phyloP scores from a whole-genome alignment of 2,797 vertebrate species.

The Anas capensis region DNA sequence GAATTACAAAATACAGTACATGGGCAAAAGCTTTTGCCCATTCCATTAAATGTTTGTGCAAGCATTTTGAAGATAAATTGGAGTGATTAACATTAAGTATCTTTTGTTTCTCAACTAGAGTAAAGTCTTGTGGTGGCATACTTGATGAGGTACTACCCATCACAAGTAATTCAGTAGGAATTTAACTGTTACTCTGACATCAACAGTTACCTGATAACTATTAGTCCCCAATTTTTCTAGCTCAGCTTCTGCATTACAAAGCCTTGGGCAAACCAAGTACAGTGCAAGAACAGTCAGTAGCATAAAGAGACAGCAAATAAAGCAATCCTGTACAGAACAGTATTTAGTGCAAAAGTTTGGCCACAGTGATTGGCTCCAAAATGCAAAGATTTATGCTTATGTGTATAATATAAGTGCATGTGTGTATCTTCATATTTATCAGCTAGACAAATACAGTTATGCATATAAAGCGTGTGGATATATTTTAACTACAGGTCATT shows the following conservation, averaged over 20 bases:
- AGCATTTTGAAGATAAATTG: neutral
- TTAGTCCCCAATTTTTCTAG: neutral
- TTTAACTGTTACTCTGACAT: neutral
- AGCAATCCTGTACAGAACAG: rapidly evolving
- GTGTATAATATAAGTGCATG: rapidly evolving
- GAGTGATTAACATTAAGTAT: neutral
- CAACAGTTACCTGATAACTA: neutral
- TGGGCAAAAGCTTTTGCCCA: neutral
- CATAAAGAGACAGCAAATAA: neutral
- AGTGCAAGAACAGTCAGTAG: neutral
- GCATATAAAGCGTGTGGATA: neutral
- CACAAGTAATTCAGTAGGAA: neutral
- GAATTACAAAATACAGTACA: neutral
- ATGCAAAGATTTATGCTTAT: neutral
- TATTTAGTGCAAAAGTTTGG: neutral
- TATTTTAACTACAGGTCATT: neutral
- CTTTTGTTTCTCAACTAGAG: neutral
- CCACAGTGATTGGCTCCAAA: neutral
- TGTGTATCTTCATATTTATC: neutral
- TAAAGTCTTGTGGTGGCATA: neutral
- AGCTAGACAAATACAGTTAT: neutral
- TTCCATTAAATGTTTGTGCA: neutral
- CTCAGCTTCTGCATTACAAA: neutral
- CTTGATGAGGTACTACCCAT: neutral
- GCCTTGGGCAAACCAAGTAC: neutral